Conservation (phyloP, 2,797 vertebrate species). For the Hylomyscus alleni region DNA sequence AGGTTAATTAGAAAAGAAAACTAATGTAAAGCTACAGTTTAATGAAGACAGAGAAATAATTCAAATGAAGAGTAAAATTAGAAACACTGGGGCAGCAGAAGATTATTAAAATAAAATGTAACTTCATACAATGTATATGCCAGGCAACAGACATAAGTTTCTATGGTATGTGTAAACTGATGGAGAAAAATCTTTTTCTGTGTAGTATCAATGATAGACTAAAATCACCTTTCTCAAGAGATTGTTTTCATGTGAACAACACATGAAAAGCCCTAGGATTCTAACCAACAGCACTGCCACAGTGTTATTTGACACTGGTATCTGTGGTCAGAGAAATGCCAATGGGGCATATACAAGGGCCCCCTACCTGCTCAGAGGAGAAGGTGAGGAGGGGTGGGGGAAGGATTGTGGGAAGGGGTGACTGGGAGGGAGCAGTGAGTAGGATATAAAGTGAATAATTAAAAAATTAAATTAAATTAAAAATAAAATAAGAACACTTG, state of each 20-base stretch:
- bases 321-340: not conserved
- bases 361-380: not conserved
- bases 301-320: not conserved
- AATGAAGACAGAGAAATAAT: not conserved
- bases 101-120: conserved; percentile 22
- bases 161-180: conserved; percentile 20
- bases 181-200: conserved; percentile 2
- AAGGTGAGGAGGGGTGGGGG: not conserved
- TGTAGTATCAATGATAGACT: not conserved
- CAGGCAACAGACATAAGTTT: conserved; percentile 17
- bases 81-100: not conserved
- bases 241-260: conserved; percentile 44
- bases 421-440: not conserved
- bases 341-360: not conserved
- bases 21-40: not conserved
- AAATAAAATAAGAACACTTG: not conserved
- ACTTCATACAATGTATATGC: not conserved
- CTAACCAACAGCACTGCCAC: not conserved
- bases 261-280: not conserved
- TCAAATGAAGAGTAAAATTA: conserved; percentile 54
- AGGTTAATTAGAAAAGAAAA: conserved; percentile 44
- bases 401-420: not conserved
- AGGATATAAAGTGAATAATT: no score
- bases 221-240: conserved; percentile 9
- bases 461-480: no score